Evolutionary conservation across 2,113 vertebrate genomes (phyloP).

Genomic region (Nothoprocta perdicaria): DNA sequence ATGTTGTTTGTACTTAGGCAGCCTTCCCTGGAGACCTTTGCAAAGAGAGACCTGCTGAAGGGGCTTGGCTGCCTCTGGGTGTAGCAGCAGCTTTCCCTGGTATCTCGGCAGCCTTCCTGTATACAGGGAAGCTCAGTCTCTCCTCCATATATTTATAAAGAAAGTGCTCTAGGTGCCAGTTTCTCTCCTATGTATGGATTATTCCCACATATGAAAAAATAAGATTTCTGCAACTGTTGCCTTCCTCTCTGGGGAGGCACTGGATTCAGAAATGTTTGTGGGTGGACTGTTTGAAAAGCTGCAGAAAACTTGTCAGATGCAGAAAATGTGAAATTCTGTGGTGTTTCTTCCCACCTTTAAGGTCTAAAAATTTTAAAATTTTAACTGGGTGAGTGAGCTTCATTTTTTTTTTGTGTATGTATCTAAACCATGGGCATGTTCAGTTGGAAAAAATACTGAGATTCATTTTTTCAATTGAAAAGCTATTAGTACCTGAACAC

Average conservation of each 20-base stretch:
- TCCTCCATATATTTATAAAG: slow-evolving; percentile 12
- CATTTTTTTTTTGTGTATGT: neutral
- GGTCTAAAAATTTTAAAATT: neutral
- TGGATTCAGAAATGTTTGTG: slow-evolving; percentile 24
- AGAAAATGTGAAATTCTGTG: neutral
- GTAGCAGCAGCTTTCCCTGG: neutral
- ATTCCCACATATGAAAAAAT: slow-evolving; percentile 28
- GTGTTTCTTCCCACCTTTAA: neutral
- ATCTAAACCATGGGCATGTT: neutral
- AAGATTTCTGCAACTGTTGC: slow-evolving; percentile 29
- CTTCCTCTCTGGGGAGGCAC: neutral
- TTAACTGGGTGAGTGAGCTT: neutral
- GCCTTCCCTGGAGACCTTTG: neutral
- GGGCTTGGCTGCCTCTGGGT: neutral
- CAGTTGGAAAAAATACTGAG: neutral
- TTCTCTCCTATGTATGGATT: slow-evolving; percentile 15
- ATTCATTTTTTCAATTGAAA: neutral
- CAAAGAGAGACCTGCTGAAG: neutral
- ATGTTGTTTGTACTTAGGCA: neutral
- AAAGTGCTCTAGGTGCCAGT: slow-evolving; percentile 46
- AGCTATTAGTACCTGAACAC: neutral
- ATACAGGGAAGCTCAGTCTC: neutral
- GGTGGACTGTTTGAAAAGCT: slow-evolving; percentile 53
- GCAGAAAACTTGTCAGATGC: neutral
- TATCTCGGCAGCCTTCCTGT: slow-evolving; percentile 18